Percentiles rank a stretch among this genome's conserved stretches.
Evolutionary conservation across 2,797 vertebrate genomes (phyloP).

Genomic region (Ateles fusciceps): DNA sequence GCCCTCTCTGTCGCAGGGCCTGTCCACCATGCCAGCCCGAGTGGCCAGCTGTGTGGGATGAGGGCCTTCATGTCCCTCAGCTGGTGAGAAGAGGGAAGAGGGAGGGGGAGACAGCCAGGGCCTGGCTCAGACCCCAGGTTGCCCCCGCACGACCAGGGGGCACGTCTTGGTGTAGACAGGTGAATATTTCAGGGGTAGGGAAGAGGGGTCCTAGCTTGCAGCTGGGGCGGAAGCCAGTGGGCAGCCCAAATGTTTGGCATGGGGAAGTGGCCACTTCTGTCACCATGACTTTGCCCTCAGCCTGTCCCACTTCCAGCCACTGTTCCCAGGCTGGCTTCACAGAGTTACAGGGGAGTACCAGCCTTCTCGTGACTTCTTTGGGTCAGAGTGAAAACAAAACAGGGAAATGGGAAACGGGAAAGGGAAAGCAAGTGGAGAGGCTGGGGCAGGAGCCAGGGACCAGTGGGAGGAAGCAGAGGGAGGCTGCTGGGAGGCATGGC

Average conservation of each 20-base stretch:
- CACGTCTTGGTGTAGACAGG: not conserved
- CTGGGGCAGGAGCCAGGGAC: not conserved
- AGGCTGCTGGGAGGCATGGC: not conserved
- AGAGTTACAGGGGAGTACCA: not conserved
- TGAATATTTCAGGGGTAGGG: not conserved
- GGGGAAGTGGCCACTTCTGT: not conserved
- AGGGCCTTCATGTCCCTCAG: not conserved
- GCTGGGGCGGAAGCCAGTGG: not conserved
- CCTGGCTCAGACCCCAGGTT: not conserved
- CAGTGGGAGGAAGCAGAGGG: not conserved
- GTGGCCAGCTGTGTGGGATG: not conserved
- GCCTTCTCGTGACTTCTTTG: not conserved
- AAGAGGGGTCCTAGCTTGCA: not conserved
- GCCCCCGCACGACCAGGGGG: not conserved
- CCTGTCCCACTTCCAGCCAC: not conserved
- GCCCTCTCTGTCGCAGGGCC: not conserved
- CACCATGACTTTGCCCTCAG: not conserved
- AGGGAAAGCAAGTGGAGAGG: not conserved
- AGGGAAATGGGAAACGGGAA: not conserved
- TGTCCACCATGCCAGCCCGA: not conserved
- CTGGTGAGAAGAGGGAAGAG: not conserved
- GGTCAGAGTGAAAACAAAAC: not conserved
- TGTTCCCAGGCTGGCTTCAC: not conserved
- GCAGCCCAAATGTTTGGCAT: not conserved
- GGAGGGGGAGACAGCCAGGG: not conserved